Conservation (phyloP, 2,888 invertebrate species). For the Drosophila niveifrons region DNA sequence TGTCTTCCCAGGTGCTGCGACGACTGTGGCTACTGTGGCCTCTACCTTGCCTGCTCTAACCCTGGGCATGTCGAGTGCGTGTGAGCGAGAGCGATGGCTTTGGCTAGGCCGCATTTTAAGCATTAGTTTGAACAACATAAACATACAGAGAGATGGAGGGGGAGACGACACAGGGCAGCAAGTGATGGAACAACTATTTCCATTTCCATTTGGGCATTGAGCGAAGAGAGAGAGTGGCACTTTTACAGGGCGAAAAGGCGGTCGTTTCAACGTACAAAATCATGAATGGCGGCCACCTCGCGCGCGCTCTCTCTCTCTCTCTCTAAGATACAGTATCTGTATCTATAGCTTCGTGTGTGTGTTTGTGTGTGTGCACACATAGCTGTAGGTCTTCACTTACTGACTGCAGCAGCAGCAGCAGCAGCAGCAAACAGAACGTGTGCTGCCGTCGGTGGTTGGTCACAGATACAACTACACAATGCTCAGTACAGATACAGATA, state of each 20-base stretch:
- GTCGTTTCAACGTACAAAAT: constrained; percentile 50
- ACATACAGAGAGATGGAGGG: constrained; percentile 44
- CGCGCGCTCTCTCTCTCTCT: constrained; percentile 18
- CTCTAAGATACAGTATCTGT: constrained; percentile 23
- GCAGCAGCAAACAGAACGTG: constrained; percentile 49
- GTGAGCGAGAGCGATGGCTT: constrained; percentile 39
- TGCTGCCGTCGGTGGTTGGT: constrained; percentile 69
- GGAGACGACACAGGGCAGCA: constrained; percentile 7
- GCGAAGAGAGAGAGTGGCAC: constrained; percentile 45
- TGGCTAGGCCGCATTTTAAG: constrained; percentile 78
- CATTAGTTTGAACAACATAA: constrained; percentile 80
- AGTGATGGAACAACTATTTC: constrained; percentile 56
- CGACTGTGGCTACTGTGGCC: not conserved
- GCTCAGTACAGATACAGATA: constrained; percentile 9
- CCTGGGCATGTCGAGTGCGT: not conserved
- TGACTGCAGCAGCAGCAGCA: constrained; percentile 66
- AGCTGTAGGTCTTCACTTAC: constrained; percentile 80
- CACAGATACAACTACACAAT: constrained; percentile 43
- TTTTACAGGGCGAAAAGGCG: constrained; percentile 56
- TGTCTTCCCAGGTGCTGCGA: constrained; percentile 45
- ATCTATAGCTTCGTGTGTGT: constrained; percentile 18
- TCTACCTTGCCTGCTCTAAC: constrained; percentile 2
- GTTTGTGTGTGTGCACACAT: constrained; percentile 36
- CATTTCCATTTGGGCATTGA: constrained; percentile 11
- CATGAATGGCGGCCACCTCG: constrained; percentile 71